Evolutionary conservation across 2,888 invertebrate species (phyloP).

Genomic region (Cepaea hortensis): DNA sequence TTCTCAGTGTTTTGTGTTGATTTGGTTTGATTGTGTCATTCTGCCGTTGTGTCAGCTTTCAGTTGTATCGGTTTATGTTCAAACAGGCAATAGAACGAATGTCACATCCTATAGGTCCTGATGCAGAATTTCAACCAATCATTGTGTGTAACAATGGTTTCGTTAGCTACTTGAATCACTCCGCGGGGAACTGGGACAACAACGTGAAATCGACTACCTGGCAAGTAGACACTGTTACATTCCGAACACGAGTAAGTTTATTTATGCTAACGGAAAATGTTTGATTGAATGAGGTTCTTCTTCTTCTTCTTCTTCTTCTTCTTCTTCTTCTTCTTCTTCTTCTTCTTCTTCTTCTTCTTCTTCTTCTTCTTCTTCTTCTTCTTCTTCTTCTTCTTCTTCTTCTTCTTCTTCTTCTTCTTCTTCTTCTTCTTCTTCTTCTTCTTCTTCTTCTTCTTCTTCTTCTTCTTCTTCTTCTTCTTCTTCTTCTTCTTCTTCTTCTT

Average conservation of each 20-base stretch:
- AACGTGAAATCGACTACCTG: conserved; percentile 14
- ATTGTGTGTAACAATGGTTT: conserved; percentile 32
- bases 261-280: background rate
- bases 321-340: background rate
- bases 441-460: background rate
- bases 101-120: conserved; percentile 35
- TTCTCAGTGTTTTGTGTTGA: too few species aligned
- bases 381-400: background rate
- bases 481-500: background rate
- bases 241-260: conserved; percentile 28
- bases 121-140: conserved; percentile 31
- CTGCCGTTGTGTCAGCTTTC: too few species aligned
- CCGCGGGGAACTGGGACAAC: conserved; percentile 21
- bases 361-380: background rate
- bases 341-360: background rate
- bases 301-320: background rate
- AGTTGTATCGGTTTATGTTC: background rate
- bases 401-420: background rate
- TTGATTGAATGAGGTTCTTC: background rate
- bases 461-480: background rate
- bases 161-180: conserved; percentile 35
- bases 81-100: conserved; percentile 27
- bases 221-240: conserved; percentile 19
- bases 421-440: background rate
- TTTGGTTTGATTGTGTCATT: too few species aligned